phyloP scores from a whole-genome alignment of 2,113 vertebrate genomes.

The Dromiciops gliroides region DNA sequence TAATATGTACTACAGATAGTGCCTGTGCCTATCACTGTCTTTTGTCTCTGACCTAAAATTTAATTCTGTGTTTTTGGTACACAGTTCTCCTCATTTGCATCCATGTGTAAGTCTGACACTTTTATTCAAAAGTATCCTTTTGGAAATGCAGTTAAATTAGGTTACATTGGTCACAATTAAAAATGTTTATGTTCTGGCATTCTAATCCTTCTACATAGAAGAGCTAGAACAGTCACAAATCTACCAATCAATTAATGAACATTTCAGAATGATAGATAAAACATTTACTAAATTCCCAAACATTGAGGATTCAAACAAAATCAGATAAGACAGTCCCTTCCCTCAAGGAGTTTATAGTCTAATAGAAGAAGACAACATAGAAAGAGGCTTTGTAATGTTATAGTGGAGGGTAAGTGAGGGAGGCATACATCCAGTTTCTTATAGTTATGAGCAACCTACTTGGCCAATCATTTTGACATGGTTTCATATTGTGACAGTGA shows the following conservation, averaged over 20 bases:
- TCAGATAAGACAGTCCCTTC: background rate
- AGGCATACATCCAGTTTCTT: background rate
- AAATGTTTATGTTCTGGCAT: background rate
- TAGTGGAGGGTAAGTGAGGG: background rate
- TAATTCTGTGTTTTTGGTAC: background rate
- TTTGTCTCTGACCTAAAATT: conserved; percentile 1
- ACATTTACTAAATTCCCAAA: background rate
- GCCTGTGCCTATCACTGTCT: background rate
- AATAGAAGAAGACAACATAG: background rate
- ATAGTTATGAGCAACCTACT: background rate
- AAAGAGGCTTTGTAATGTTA: background rate
- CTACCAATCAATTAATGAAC: background rate
- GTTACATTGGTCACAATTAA: conserved; percentile 2
- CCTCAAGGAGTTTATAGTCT: background rate
- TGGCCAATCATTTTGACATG: background rate
- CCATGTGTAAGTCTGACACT: conserved; percentile 5
- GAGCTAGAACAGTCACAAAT: background rate
- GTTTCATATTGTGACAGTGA: background rate
- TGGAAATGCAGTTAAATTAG: conserved; percentile 26
- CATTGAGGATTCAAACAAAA: background rate
- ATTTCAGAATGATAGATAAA: background rate
- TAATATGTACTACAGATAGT: conserved; percentile 42
- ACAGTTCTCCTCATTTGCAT: conserved; percentile 3
- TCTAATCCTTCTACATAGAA: background rate
- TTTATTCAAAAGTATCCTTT: background rate